Evolutionary conservation across 2,797 vertebrate species (phyloP).

Genomic region (Glyptemys insculpta): DNA sequence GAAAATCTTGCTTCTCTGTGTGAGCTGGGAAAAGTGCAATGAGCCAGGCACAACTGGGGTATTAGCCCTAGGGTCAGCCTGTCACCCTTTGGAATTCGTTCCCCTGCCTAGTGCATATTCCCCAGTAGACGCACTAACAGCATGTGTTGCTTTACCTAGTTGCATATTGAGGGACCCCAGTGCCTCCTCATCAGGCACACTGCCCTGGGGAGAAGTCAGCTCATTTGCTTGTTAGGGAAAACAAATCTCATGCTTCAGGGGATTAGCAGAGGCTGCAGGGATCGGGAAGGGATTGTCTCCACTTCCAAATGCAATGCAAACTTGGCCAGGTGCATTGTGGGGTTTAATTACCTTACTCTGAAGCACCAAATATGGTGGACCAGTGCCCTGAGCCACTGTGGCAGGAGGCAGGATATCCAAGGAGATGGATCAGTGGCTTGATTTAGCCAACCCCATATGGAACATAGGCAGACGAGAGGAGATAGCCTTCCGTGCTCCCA

Average conservation of each 20-base stretch:
- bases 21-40: not conserved
- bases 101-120: not conserved
- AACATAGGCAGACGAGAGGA: too few relatives aligned
- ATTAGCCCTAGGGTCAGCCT: not conserved
- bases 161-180: not conserved
- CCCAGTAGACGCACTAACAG: not conserved
- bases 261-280: not conserved
- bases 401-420: too few relatives aligned
- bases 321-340: not conserved
- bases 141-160: not conserved
- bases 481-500: too few relatives aligned
- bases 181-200: not conserved
- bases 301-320: not conserved
- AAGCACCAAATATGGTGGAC: not conserved
- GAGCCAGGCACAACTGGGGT: not conserved
- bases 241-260: not conserved
- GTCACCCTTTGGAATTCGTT: not conserved
- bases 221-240: not conserved
- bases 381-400: not conserved
- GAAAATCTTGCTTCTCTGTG: not conserved
- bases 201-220: not conserved
- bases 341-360: not conserved
- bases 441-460: too few relatives aligned
- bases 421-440: too few relatives aligned
- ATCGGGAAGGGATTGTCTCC: not conserved